Evolutionary conservation across 2,113 vertebrate species (phyloP), one percentile per base, ranked within the genome.

Genomic region (Passer domesticus): DNA sequence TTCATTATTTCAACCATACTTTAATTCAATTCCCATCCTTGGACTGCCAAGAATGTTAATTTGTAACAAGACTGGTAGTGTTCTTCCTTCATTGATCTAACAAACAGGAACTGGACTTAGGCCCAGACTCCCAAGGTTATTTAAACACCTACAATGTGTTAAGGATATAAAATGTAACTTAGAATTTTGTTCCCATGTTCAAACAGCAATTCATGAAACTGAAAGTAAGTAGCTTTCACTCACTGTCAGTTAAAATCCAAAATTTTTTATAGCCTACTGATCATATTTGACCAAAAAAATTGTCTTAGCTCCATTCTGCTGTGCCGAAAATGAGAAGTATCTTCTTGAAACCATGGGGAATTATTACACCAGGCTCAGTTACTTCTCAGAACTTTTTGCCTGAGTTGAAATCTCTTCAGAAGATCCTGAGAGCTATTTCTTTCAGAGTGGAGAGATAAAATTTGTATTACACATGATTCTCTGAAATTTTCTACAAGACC

Each of bases 21-120:
- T 81, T n/a, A 91, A 74, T 85, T 78, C 60, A 79, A 17, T 33
- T 90, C 62, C 25, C 56, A 64, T 39, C 75, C 59, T 39, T 56
- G 15, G 55, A 11, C 64, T 80, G 76, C 47, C 63, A 87, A 83
- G 43, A 74, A 64, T 44, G 68, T 60, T 90, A 67, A 88, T 59
- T 83, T 94, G 49, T 81, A 89, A 89, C 78, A 95, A 87, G 77
- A 70, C 10, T 50, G 35, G 53, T 55, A 84, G 33, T 70, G 43
- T 87, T 83, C 55, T 68, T 92, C 39, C 41, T 77, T 82, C 49
- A 46, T 0, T 74, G 43, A 85, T 69, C 58, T 68, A 68, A 73
- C 74, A 78, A 68, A 52, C 41, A 87, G 60, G 60, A 59, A 93
- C 78, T 79, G 79, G 88, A 97, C 76, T 83, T 85, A 92, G 59